Evolutionary conservation across 2,888 invertebrate species (phyloP).

Genomic region (Choreutis nemorana): DNA sequence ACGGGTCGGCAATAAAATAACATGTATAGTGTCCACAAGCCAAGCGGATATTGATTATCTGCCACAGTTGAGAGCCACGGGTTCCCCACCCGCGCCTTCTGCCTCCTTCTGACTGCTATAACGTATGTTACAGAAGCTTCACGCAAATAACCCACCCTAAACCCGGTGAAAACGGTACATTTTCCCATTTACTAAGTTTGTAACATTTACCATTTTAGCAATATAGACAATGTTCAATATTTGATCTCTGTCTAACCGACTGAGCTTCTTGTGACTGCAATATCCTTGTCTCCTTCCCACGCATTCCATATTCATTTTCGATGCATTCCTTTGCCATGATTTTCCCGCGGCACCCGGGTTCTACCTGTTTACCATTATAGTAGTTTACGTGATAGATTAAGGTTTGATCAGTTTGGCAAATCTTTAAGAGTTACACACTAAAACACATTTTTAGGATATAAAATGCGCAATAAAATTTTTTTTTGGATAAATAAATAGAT

Average conservation of each 20-base stretch:
- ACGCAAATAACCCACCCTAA: constrained; percentile 33
- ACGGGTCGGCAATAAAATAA: constrained; percentile 48
- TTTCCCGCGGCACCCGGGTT: constrained; percentile 51
- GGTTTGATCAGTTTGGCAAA: no score
- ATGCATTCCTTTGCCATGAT: constrained; percentile 63
- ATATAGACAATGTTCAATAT: constrained; percentile 50
- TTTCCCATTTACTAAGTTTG: constrained; percentile 21
- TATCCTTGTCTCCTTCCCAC: constrained; percentile 48
- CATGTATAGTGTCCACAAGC: constrained; percentile 68
- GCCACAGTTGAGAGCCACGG: constrained; percentile 65
- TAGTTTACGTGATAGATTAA: constrained; percentile 16
- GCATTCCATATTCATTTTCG: constrained; percentile 64
- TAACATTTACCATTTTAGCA: constrained; percentile 32
- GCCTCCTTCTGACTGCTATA: constrained; percentile 21
- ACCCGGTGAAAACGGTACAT: constrained; percentile 23
- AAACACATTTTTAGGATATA: no score
- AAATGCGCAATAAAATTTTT: no score
- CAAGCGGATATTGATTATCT: constrained; percentile 70
- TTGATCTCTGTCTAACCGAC: constrained; percentile 66
- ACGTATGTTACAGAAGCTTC: constrained; percentile 23
- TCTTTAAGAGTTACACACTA: no score
- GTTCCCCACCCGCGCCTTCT: constrained; percentile 36
- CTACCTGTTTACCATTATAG: constrained; percentile 32
- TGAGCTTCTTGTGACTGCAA: constrained; percentile 52
- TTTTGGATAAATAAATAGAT: no score